Conservation (phyloP, 1,140 invertebrate species). For the Geopemphigus sp. region DNA sequence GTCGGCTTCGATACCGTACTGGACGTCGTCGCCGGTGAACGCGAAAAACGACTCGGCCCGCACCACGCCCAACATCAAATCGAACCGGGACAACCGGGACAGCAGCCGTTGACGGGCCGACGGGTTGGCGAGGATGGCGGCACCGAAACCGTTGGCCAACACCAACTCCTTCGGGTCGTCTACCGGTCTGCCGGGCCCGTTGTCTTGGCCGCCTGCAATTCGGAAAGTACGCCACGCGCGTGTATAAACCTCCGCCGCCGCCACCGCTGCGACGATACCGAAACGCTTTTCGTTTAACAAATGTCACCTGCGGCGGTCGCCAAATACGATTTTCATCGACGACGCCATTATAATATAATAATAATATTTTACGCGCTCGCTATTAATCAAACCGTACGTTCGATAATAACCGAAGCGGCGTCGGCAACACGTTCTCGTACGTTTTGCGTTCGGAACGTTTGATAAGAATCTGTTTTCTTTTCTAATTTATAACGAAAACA, state of each 20-base stretch:
- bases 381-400: no score
- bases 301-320: no score
- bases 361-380: no score
- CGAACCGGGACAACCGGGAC: slow-evolving; percentile 75
- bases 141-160: slow-evolving; percentile 25
- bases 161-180: slow-evolving; percentile 38
- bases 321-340: no score
- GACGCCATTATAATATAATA: no score
- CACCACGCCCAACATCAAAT: slow-evolving; percentile 90
- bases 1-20: slow-evolving; percentile 87
- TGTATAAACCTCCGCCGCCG: no score
- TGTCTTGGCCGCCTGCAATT: slow-evolving; percentile 26
- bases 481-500: neutral
- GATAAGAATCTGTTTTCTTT: neutral
- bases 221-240: no score
- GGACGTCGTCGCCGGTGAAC: slow-evolving; percentile 85
- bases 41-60: slow-evolving; percentile 83
- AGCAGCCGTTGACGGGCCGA: slow-evolving; percentile 63
- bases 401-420: no score
- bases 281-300: no score
- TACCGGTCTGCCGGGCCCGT: slow-evolving; percentile 31
- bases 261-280: no score
- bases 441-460: neutral
- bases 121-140: slow-evolving; percentile 20
- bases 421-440: no score